phyloP scores from a whole-genome alignment of 2,888 invertebrate genomes.

The Leptogaster cylindrica region DNA sequence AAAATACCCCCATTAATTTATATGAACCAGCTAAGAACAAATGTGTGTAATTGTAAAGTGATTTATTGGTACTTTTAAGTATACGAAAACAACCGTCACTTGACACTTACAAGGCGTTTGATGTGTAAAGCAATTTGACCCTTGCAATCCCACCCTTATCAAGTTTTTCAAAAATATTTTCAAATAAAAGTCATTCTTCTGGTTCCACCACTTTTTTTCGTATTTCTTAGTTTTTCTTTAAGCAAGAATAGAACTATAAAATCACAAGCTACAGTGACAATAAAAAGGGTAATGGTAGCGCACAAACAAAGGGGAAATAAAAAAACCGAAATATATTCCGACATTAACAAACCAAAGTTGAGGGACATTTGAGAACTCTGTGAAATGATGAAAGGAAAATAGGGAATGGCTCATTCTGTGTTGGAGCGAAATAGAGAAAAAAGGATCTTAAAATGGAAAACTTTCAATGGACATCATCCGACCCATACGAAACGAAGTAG shows the following conservation, averaged over 20 bases:
- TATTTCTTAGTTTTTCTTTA: neutral
- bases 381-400: constrained; percentile 7
- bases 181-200: constrained; percentile 35
- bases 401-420: constrained; percentile 4
- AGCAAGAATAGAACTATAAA: constrained; percentile 1
- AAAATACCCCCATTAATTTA: no score
- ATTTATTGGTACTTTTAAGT: no score
- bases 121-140: constrained; percentile 38
- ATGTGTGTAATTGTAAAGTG: no score
- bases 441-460: constrained; percentile 12
- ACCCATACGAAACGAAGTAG: constrained; percentile 22
- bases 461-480: constrained; percentile 39
- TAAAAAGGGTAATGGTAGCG: constrained; percentile 15
- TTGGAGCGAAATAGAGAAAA: neutral
- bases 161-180: constrained; percentile 38
- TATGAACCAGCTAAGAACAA: no score
- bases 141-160: constrained; percentile 36
- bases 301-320: constrained; percentile 13
- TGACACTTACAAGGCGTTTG: constrained; percentile 30
- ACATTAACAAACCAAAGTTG: constrained; percentile 42
- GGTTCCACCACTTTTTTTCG: constrained; percentile 13
- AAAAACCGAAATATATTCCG: constrained; percentile 8
- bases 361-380: constrained; percentile 25
- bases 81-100: no score
- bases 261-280: neutral